A percentile compares a stretch with the other conserved stretches of the same genome.
phyloP scores from a whole-genome alignment of 1,140 invertebrate genomes.

The Solenopsis fugax region DNA sequence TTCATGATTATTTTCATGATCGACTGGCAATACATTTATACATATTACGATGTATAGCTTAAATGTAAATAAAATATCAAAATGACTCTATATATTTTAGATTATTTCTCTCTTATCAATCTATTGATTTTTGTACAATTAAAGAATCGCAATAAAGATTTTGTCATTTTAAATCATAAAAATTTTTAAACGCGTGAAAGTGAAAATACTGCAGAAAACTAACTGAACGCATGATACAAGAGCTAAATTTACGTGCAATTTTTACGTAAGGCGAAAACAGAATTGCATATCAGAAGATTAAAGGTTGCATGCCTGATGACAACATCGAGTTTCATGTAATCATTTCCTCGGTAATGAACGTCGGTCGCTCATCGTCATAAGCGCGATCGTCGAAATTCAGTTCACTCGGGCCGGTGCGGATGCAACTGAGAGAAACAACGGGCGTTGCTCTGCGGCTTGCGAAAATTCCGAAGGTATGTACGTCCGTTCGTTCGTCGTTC shows the following conservation, averaged over 20 bases:
- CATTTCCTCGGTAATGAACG: constrained; percentile 27
- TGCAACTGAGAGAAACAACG: constrained; percentile 33
- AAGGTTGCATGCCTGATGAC: not conserved
- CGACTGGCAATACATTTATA: not conserved
- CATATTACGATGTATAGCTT: not conserved
- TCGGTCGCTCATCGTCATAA: constrained; percentile 22
- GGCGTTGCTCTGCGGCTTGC: constrained; percentile 57
- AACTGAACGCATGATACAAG: not conserved
- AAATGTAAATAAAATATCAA: not conserved
- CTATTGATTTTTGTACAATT: not conserved
- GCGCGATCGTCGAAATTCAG: constrained; percentile 55
- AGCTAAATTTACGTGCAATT: not conserved
- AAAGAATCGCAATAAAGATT: not conserved
- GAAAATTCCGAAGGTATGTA: constrained; percentile 72
- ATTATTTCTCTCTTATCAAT: not conserved
- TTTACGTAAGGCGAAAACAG: not conserved
- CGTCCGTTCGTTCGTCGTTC: constrained; percentile 67
- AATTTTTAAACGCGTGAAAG: not conserved
- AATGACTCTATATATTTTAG: not conserved
- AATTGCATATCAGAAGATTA: not conserved
- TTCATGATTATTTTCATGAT: not conserved
- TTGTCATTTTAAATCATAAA: not conserved
- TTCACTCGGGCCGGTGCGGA: constrained; percentile 2
- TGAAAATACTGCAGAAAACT: no score
- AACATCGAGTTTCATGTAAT: constrained; percentile 32